Evolutionary conservation across 1,140 invertebrate species (phyloP).

Genomic region (Brevipalpus yothersi): DNA sequence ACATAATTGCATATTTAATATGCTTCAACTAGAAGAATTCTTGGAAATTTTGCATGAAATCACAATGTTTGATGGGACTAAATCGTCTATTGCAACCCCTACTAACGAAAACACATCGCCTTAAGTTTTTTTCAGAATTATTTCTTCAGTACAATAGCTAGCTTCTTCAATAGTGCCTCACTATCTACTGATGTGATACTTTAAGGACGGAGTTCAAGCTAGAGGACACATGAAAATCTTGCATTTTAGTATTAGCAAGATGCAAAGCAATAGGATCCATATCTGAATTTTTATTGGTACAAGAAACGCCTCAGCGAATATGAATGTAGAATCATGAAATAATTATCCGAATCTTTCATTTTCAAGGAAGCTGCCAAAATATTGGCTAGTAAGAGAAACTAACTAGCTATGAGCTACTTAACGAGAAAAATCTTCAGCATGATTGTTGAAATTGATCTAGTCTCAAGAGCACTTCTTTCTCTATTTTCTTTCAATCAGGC

Average conservation of each 20-base stretch:
- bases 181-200: background rate
- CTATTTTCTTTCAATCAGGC: no score
- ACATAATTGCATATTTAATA: no score
- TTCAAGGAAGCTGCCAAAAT: background rate
- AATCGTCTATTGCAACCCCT: background rate
- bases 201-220: background rate
- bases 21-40: background rate
- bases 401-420: no score
- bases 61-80: background rate
- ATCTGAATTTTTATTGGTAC: conserved; percentile 1
- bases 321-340: background rate
- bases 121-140: background rate
- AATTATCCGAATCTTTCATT: background rate
- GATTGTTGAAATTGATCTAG: no score
- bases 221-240: conserved; percentile 3
- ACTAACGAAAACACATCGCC: background rate
- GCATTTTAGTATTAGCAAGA: background rate
- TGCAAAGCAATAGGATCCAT: conserved; percentile 4
- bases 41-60: background rate
- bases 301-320: background rate
- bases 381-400: background rate
- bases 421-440: no score
- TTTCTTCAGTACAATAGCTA: background rate
- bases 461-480: no score
- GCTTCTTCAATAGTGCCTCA: background rate